Percentiles rank a stretch among this genome's conserved stretches.
Conservation (phyloP, 2,113 vertebrate genomes). For the Limanda limanda region DNA sequence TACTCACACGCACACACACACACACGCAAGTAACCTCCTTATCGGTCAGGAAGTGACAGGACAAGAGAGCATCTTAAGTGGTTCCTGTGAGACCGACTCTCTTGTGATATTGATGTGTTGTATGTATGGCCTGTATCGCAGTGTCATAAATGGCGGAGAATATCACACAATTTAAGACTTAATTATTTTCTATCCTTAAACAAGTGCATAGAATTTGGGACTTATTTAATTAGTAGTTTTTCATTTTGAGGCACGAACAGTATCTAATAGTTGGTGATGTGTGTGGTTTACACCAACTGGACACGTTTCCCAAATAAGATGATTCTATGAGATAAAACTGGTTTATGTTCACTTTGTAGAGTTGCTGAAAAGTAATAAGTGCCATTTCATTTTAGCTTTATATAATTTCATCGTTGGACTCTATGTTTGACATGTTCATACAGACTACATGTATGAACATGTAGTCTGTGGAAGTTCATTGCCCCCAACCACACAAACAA, state of each 20-base stretch:
- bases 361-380: too few relatives aligned
- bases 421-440: too few relatives aligned
- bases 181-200: not conserved
- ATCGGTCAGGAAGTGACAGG: conserved; percentile 76
- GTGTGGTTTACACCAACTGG: too few relatives aligned
- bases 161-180: not conserved
- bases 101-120: conserved; percentile 34
- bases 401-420: not conserved
- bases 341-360: too few relatives aligned
- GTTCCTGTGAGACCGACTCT: conserved; percentile 59
- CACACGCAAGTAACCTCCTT: conserved; percentile 43
- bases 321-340: not conserved
- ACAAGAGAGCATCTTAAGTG: conserved; percentile 52
- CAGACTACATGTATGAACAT: not conserved
- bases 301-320: not conserved
- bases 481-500: not conserved
- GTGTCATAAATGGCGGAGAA: conserved; percentile 7
- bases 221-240: not conserved
- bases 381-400: not conserved
- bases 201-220: not conserved
- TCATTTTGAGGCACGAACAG: too few relatives aligned
- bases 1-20: not conserved
- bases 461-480: not conserved
- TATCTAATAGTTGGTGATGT: too few relatives aligned
- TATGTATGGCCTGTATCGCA: not conserved